Base-by-base conservation (phyloP, 2,888 invertebrate genomes). In the Heliconius hortense region DNA sequence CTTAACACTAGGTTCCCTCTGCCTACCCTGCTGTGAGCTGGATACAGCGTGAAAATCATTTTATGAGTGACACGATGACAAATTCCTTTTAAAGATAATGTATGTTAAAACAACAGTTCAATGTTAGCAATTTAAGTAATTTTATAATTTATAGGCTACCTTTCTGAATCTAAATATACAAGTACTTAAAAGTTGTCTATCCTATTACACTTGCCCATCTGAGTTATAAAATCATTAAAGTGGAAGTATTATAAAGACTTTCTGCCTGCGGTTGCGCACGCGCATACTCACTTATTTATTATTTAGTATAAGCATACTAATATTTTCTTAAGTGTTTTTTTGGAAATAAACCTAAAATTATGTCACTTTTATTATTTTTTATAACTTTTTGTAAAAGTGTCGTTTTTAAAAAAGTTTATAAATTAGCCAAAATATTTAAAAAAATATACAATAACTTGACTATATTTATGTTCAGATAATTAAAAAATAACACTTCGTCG, bases 251-350 rank as follows among this genome's bases (percentile, higher is more conserved):
- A 63, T 11, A 63, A 4, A 63, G 21, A 63, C 21, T 18, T 31
- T 35, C 63, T 35, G 21, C 63, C 8, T 63, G 28, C 62, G 28
- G 28, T 62, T 62, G 63, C 63, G 63, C 63, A 63, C 63, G 63
- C 63, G 63, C 31, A 63, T 31, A 1, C 31, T 31, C 31, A 31
- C 10, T 63, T 21, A 21, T 8, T 8, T 63, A 26, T 56, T n/a
- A 56, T 56, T 24, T 24, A 24, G 53, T 10, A 8, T 53, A n/a
- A n/a, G n/a, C n/a, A 53, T n/a, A 21, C 53, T 53, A 7, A 21
- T n/a, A 18, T 18, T 15, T 0, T 18, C 48, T 5, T 18, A 48
- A 18, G 48, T 18, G n/a, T n/a, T 53, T 53, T 53, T 8, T n/a
- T 21, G 18, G n/a, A 8, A 53, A 21, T n/a, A n/a, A 48, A 48